Base-by-base conservation (phyloP, 2,797 vertebrate species). In the Anguilla obscura region DNA sequence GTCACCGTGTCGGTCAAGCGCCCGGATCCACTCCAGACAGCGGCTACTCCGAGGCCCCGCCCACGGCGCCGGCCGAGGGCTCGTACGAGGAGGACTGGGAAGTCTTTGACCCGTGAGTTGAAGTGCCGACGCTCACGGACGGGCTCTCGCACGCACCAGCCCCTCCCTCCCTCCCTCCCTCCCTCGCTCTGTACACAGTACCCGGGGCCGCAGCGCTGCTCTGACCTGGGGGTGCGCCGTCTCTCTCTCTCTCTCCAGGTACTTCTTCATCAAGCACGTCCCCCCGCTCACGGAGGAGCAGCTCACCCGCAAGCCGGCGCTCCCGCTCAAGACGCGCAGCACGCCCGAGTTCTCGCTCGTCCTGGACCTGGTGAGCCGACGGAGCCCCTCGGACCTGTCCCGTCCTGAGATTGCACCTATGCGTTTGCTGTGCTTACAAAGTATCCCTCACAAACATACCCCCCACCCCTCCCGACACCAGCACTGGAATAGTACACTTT, bases 11-110 rank as follows among this genome's bases (percentile, higher is more conserved):
- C 87, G 90, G 89, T 91, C 89, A 88, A 97, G 99, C 96, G 92
- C 98, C 98, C 92, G 97, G 98, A 89, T 96, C 97, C 92, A 93
- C 92, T 91, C 97, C 97, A 91, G 97, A 97, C 88, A 97, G 97
- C 93, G 95, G 96, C 16, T 99, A 99, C 93, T 97, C 98, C 90
- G 94, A 96, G 33, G 90, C 93, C 50, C 93, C 93, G 86, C 93
- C 95, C 1, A 87, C 94, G 6, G 97, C 97, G 87, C 97, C 98
- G 1, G 96, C 97, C 79, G 98, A 99, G 92, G 97, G 97, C 66
- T 96, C 98, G 82, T 99, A 99, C 91, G 99, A 99, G 92, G 99
- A 99, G 93, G 99, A 99, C 94, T 99, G 99, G 99, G 99, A 99
- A 93, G 99, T 99, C 86, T 99, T 99, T 97, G 99, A 99, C 94